A percentile compares a stretch with the other conserved stretches of the same genome.
Evolutionary conservation across 2,888 invertebrate genomes (phyloP).

Genomic region (Dilophus febrilis): DNA sequence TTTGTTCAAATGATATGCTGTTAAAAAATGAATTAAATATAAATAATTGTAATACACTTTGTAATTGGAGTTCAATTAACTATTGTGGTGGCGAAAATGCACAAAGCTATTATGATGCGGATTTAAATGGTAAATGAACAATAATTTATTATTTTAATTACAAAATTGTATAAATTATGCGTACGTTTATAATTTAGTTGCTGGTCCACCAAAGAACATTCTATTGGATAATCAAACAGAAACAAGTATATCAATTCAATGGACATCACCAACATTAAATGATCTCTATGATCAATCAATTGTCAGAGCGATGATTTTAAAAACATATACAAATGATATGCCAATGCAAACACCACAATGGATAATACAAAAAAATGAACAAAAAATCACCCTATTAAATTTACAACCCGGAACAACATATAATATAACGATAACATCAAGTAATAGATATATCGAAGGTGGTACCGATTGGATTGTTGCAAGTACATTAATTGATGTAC

Average conservation of each 20-base stretch:
- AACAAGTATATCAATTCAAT: conserved; percentile 40
- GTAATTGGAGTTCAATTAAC: conserved; percentile 40
- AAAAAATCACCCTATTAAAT: conserved; percentile 38
- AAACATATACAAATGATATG: conserved; percentile 38
- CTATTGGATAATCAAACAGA: conserved; percentile 41
- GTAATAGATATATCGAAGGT: conserved; percentile 41
- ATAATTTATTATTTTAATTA: no score
- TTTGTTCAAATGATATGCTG: conserved; percentile 32
- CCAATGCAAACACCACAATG: conserved; percentile 35
- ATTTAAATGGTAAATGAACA: conserved; percentile 19
- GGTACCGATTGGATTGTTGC: conserved; percentile 36
- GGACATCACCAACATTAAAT: conserved; percentile 39
- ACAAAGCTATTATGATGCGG: conserved; percentile 51
- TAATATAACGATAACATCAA: conserved; percentile 52
- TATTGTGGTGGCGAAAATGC: conserved; percentile 51
- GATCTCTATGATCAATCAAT: conserved; percentile 37
- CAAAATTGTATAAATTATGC: no score
- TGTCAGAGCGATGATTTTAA: conserved; percentile 35
- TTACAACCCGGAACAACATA: conserved; percentile 61
- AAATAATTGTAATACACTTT: conserved; percentile 37
- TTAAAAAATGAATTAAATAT: conserved; percentile 30
- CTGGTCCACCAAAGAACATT: conserved; percentile 51
- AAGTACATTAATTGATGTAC: conserved; percentile 54
- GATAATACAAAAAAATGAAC: conserved; percentile 40
- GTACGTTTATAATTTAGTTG: no score